Conservation (phyloP, 2,797 vertebrate species). For the Delichon dasypus region DNA sequence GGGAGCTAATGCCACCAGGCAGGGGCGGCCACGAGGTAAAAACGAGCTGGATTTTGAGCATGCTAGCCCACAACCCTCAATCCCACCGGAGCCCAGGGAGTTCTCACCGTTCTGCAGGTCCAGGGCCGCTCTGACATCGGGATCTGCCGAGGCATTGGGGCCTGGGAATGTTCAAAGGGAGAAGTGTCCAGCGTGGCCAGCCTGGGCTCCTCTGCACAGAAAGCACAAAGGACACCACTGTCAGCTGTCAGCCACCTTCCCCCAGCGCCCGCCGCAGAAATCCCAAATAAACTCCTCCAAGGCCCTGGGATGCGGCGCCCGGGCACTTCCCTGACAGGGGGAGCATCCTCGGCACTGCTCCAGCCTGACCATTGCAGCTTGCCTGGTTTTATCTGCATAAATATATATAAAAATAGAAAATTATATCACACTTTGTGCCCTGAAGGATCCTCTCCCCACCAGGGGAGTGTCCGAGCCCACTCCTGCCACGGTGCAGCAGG, state of each 20-base stretch:
- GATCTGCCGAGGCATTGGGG: neutral
- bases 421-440: neutral
- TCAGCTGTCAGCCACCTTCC: neutral
- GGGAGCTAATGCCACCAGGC: neutral
- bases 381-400: neutral
- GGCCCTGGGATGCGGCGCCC: neutral
- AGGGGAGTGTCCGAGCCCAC: rapidly evolving
- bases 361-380: neutral
- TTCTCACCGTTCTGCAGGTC: conserved; percentile 41
- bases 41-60: neutral
- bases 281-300: neutral
- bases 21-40: neutral
- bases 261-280: neutral
- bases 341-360: neutral
- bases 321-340: neutral
- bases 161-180: neutral
- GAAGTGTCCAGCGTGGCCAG: neutral
- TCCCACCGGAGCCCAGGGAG: rapidly evolving
- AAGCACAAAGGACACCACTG: neutral
- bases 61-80: rapidly evolving
- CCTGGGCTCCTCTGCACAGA: neutral
- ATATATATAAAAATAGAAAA: neutral
- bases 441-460: neutral
- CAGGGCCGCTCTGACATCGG: neutral
- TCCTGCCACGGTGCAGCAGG: neutral